Conservation (phyloP, 2,797 vertebrate genomes). For the Lepilemur ruficaudatus region DNA sequence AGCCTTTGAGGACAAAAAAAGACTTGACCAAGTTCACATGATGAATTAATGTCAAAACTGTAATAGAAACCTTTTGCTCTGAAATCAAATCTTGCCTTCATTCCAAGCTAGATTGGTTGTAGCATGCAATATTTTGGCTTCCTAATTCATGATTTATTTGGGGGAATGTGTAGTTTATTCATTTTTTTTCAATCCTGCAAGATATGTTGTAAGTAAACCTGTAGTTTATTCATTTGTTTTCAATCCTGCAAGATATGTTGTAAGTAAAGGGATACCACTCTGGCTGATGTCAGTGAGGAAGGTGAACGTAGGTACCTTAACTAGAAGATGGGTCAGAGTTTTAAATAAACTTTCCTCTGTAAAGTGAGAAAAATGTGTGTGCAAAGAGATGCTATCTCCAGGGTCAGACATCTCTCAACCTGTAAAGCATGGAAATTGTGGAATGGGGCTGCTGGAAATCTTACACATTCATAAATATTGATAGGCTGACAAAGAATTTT, state of each 20-base stretch:
- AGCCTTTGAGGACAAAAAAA: neutral
- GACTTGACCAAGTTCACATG: neutral
- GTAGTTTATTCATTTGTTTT: neutral
- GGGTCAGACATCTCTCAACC: constrained; percentile 49
- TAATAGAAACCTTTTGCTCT: neutral
- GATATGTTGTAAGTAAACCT: too few species aligned
- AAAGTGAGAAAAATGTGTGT: neutral
- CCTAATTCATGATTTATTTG: neutral
- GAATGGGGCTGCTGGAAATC: constrained; percentile 58
- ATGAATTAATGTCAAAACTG: neutral
- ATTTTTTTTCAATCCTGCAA: too few species aligned
- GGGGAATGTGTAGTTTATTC: neutral
- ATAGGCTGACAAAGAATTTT: constrained; percentile 78
- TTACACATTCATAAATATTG: constrained; percentile 74
- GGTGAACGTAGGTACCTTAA: neutral
- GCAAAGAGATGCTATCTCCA: constrained; percentile 43
- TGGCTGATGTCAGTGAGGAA: neutral
- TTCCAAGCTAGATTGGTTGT: neutral
- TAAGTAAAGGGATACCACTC: neutral
- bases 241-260: neutral
- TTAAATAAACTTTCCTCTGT: neutral
- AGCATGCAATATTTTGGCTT: neutral
- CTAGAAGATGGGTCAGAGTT: constrained; percentile 30
- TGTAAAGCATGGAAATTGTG: constrained; percentile 50
- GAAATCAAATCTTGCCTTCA: neutral